Conservation (phyloP, 1,140 invertebrate species). For the Ectropis grisescens region DNA sequence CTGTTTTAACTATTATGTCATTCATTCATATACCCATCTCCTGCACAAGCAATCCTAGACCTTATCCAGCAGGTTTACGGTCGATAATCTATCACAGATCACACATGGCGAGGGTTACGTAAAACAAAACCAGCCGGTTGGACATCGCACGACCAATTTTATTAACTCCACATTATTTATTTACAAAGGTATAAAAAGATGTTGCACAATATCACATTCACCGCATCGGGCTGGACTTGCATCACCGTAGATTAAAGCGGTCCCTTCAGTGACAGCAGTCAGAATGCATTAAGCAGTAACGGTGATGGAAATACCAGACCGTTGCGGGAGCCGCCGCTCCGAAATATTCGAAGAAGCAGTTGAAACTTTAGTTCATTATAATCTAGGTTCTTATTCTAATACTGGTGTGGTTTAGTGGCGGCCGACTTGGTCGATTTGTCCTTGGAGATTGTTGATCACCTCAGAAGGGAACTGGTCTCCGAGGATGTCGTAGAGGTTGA, state of each 20-base stretch:
- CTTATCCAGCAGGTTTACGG: too few relatives aligned
- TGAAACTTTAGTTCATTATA: too few relatives aligned
- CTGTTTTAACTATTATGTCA: too few relatives aligned
- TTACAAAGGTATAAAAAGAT: conserved; percentile 51
- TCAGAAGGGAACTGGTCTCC: conserved; percentile 86
- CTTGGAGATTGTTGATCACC: conserved; percentile 88
- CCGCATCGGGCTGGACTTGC: conserved; percentile 38
- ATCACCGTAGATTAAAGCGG: conserved; percentile 50
- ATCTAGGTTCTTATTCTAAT: too few relatives aligned
- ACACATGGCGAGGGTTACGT: conserved; percentile 11
- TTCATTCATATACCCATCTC: too few relatives aligned
- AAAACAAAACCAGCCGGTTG: conserved; percentile 22
- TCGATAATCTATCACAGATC: too few relatives aligned
- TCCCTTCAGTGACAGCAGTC: conserved; percentile 12
- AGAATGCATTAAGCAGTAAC: conserved; percentile 12
- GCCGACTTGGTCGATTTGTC: conserved; percentile 85
- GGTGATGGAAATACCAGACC: too few relatives aligned
- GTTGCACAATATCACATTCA: conserved; percentile 53
- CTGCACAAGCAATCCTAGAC: too few relatives aligned
- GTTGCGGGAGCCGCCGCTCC: too few relatives aligned
- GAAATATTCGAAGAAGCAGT: too few relatives aligned
- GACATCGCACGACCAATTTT: conserved; percentile 24
- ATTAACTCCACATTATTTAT: conserved; percentile 43
- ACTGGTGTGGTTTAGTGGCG: too few relatives aligned
- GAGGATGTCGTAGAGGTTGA: conserved; percentile 84